A percentile compares a stretch with the other conserved stretches of the same genome.
Evolutionary conservation across 2,888 invertebrate genomes (phyloP).

Genomic region (Homarus gammarus): DNA sequence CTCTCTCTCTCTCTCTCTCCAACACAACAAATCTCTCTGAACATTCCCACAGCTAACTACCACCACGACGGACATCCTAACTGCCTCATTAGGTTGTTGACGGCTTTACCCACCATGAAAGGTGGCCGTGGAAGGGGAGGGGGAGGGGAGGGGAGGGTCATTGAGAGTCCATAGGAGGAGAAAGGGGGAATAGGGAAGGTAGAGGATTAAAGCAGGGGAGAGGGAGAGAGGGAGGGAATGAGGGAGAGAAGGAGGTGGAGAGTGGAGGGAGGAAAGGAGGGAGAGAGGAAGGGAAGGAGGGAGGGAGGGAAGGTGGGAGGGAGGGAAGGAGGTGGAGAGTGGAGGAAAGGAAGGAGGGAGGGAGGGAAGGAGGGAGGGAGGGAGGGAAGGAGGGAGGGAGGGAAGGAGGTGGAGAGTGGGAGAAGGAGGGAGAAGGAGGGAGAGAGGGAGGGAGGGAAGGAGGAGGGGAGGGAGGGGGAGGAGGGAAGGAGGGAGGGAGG

Average conservation of each 20-base stretch:
- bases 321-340: background rate
- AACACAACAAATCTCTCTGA: background rate
- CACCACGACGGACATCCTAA: background rate
- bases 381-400: background rate
- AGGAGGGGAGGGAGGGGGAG: no score
- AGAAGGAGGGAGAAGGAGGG: background rate
- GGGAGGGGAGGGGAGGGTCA: background rate
- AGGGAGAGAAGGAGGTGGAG: background rate
- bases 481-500: no score
- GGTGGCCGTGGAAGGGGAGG: background rate
- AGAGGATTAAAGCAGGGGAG: background rate
- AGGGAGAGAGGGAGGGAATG: background rate
- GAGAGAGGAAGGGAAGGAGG: background rate
- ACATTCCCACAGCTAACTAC: background rate
- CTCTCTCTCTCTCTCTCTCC: background rate
- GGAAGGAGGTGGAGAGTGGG: background rate
- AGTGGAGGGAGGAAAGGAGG: background rate
- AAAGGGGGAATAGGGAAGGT: background rate
- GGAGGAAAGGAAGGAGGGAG: background rate
- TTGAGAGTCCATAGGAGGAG: no score
- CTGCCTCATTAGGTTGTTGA: background rate
- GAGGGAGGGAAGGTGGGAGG: slow-evolving; percentile 12
- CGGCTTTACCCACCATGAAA: background rate
- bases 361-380: no score
- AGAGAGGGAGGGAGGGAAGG: no score